A percentile compares a stretch with the other conserved stretches of the same genome.
Conservation (phyloP, 2,888 invertebrate species). For the Oligia fasciuncula region DNA sequence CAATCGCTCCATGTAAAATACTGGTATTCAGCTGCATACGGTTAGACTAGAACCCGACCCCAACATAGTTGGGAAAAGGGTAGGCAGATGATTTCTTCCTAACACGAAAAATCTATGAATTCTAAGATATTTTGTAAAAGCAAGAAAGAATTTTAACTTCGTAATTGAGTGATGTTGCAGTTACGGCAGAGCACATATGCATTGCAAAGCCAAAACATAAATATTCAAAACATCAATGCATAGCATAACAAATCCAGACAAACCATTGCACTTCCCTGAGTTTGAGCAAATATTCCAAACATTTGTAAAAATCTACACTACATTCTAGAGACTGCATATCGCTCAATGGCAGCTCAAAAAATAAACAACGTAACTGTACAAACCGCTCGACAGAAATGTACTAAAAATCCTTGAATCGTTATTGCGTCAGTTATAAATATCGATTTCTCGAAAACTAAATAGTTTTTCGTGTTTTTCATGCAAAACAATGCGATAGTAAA, state of each 20-base stretch:
- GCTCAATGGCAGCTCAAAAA: conserved; percentile 29
- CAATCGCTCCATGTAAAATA: too few species aligned
- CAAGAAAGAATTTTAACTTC: background rate
- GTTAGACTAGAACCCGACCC: too few species aligned
- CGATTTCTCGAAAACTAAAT: conserved; percentile 23
- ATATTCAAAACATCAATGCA: conserved; percentile 15
- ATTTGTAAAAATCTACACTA: conserved; percentile 30
- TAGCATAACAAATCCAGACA: conserved; percentile 20
- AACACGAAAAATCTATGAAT: background rate
- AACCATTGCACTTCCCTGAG: conserved; percentile 18
- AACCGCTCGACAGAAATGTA: conserved; percentile 28
- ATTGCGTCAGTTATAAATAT: conserved; percentile 27
- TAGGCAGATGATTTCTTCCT: background rate
- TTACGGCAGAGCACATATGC: background rate
- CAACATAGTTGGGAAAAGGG: too few species aligned
- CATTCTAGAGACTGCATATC: conserved; percentile 36
- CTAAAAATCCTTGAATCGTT: conserved; percentile 27
- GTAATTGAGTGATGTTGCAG: background rate
- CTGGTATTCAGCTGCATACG: too few species aligned
- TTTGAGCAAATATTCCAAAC: conserved; percentile 39
- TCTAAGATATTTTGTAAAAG: background rate
- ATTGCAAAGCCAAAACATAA: conserved; percentile 10
- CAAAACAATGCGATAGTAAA: conserved; percentile 28
- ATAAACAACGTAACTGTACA: conserved; percentile 32
- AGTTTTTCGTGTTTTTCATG: conserved; percentile 15